Conservation (phyloP, 2,888 invertebrate species). For the Agrypnus murinus region DNA sequence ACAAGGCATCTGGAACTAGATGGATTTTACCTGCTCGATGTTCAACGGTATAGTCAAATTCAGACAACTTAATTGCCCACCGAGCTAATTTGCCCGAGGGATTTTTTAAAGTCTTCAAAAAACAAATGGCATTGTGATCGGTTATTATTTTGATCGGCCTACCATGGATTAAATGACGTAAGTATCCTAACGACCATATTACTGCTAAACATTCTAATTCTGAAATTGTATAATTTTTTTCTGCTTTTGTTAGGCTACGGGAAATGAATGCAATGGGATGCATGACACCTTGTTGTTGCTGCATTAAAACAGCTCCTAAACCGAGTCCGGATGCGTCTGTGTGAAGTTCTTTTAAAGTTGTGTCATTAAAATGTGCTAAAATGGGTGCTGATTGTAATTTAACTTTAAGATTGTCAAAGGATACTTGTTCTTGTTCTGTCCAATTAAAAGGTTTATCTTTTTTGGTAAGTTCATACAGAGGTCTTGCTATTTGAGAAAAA, state of each 20-base stretch:
- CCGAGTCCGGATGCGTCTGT: no score
- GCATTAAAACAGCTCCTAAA: no score
- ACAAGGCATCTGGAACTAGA: slow-evolving; percentile 41
- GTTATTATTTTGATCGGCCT: slow-evolving; percentile 26
- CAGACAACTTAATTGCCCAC: slow-evolving; percentile 37
- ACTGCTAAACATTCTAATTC: slow-evolving; percentile 49
- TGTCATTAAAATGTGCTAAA: no score
- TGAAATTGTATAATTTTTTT: slow-evolving; percentile 58
- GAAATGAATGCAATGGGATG: slow-evolving; percentile 59
- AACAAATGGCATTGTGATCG: slow-evolving; percentile 44
- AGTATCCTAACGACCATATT: not conserved
- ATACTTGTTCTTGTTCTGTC: no score
- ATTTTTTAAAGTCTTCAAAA: slow-evolving; percentile 32
- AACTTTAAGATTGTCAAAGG: no score
- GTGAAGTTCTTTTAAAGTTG: no score
- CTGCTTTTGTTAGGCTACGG: slow-evolving; percentile 55
- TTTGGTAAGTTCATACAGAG: no score
- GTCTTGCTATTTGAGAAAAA: no score
- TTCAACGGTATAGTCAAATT: slow-evolving; percentile 42
- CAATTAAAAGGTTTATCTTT: no score
- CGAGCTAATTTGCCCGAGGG: slow-evolving; percentile 8
- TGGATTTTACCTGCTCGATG: slow-evolving; percentile 36
- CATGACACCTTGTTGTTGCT: no score
- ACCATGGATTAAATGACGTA: slow-evolving; percentile 17
- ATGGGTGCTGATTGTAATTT: no score